Evolutionary conservation across 2,113 vertebrate genomes (phyloP).

Genomic region (Pogonocichla stellata): DNA sequence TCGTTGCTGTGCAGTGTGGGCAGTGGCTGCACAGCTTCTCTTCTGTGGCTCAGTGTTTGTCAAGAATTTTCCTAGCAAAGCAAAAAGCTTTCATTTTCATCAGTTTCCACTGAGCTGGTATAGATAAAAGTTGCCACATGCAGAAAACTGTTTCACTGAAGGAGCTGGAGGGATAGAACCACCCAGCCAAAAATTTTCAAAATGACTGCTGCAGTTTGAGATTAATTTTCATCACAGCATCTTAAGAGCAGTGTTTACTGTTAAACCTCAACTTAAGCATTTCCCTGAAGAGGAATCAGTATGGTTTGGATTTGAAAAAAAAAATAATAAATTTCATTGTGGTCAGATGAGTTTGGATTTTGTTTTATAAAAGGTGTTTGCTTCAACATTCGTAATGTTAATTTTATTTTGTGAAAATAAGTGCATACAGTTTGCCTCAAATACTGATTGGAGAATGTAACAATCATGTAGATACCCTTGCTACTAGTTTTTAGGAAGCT

Average conservation of each 20-base stretch:
- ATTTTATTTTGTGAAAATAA: not conserved
- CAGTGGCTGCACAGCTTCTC: not conserved
- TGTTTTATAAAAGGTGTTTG: not conserved
- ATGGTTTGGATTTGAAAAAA: not conserved
- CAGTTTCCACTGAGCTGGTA: not conserved
- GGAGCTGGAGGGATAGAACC: not conserved
- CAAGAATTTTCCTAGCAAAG: not conserved
- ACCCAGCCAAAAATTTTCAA: not conserved
- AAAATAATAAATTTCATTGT: not conserved
- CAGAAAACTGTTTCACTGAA: not conserved
- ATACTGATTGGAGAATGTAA: not conserved
- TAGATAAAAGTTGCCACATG: not conserved
- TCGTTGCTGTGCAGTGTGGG: not conserved
- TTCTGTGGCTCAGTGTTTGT: not conserved
- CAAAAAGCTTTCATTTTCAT: not conserved
- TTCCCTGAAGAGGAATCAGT: not conserved
- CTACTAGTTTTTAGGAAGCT: not conserved
- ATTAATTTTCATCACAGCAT: not conserved
- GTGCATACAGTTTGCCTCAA: not conserved
- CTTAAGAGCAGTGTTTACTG: not conserved
- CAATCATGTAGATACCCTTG: not conserved
- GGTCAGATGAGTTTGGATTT: not conserved
- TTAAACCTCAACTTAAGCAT: not conserved
- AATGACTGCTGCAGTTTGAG: not conserved
- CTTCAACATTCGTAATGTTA: not conserved